Evolutionary conservation across 2,113 vertebrate species (phyloP).

Genomic region (Crotophaga sulcirostris): DNA sequence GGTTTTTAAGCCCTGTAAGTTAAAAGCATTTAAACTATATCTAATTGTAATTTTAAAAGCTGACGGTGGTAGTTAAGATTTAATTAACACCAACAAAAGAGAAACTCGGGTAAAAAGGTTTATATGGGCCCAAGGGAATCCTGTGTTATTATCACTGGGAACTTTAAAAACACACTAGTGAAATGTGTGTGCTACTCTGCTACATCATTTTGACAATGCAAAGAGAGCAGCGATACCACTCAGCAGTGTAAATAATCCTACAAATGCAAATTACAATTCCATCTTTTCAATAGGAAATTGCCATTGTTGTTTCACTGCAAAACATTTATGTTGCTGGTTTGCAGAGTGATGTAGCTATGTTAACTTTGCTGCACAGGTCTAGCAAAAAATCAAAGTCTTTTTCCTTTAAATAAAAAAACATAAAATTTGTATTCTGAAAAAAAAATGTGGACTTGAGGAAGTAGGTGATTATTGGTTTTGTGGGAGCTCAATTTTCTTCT

Average conservation of each 20-base stretch:
- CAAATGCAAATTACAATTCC: not conserved
- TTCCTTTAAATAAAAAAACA: not conserved
- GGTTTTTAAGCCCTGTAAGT: not conserved
- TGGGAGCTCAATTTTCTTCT: not conserved
- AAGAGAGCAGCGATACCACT: not conserved
- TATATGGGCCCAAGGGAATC: not conserved
- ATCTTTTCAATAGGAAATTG: not conserved
- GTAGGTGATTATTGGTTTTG: not conserved
- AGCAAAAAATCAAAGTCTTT: not conserved
- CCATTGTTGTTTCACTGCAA: not conserved
- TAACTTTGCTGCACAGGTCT: not conserved
- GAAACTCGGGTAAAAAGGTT: not conserved
- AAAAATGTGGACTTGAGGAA: fast-evolving
- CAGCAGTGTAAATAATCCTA: not conserved
- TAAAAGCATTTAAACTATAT: not conserved
- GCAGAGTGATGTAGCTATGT: not conserved
- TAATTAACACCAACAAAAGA: not conserved
- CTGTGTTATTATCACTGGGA: not conserved
- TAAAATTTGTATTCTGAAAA: not conserved
- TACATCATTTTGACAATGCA: not conserved
- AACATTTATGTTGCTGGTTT: not conserved
- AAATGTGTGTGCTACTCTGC: not conserved
- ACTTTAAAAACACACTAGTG: not conserved
- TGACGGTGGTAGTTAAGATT: not conserved
- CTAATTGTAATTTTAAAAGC: not conserved